A percentile compares a stretch with the other conserved stretches of the same genome.
phyloP scores from a whole-genome alignment of 2,797 vertebrate species.

The Melanotaenia pygmaea region DNA sequence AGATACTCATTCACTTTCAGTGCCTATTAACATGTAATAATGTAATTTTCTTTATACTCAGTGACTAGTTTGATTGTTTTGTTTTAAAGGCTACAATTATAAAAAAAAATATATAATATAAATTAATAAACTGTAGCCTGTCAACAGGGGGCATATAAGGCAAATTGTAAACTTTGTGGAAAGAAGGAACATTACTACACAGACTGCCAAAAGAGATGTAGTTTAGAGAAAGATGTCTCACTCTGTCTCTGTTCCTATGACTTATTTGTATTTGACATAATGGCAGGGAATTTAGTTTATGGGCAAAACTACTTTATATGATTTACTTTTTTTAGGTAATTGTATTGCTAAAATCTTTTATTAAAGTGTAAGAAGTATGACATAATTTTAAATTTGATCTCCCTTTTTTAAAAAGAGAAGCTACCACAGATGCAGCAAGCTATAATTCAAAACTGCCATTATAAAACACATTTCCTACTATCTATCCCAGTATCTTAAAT shows the following conservation, averaged over 20 bases:
- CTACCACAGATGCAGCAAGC: background rate
- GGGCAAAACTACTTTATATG: background rate
- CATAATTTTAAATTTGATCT: background rate
- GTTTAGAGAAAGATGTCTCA: slow-evolving; percentile 11
- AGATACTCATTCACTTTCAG: background rate
- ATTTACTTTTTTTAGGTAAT: background rate
- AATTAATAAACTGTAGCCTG: no score
- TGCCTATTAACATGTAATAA: no score
- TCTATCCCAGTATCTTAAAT: background rate
- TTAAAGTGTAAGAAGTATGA: background rate
- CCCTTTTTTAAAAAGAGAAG: background rate
- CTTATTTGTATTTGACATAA: background rate
- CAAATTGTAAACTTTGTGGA: background rate
- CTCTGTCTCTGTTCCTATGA: slow-evolving; percentile 10
- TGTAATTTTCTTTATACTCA: background rate
- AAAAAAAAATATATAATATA: background rate
- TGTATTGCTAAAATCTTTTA: background rate
- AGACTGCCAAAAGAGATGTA: background rate
- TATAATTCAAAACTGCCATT: background rate
- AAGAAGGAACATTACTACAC: background rate
- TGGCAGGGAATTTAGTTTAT: background rate
- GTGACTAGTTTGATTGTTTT: background rate
- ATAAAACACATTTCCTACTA: background rate
- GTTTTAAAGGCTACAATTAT: background rate
- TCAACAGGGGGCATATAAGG: slow-evolving; percentile 29